Conservation (phyloP, 2,888 invertebrate genomes). For the Muscina levida region DNA sequence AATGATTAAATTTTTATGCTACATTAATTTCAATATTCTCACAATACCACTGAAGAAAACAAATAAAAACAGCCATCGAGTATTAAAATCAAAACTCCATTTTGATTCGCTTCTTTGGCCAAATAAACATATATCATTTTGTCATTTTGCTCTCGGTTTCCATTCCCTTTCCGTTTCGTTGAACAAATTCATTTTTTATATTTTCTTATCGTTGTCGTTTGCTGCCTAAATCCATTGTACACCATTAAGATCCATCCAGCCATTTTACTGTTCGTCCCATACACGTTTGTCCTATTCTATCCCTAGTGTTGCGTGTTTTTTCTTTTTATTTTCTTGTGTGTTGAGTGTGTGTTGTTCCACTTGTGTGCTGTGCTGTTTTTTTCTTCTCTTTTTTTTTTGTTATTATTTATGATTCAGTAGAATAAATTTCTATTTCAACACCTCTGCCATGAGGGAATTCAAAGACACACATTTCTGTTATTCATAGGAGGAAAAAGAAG, state of each 20-base stretch:
- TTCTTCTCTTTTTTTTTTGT: constrained; percentile 51
- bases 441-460: constrained; percentile 66
- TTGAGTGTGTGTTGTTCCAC: too few species aligned
- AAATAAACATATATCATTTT: constrained; percentile 60
- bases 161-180: constrained; percentile 29
- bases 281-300: too few species aligned
- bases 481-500: too few species aligned
- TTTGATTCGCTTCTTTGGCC: constrained; percentile 20
- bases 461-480: background rate
- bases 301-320: too few species aligned
- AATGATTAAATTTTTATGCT: too few species aligned
- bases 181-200: constrained; percentile 52
- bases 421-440: constrained; percentile 66
- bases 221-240: constrained; percentile 49
- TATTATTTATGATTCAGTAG: constrained; percentile 77
- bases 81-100: background rate
- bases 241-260: constrained; percentile 21
- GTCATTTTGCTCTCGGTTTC: constrained; percentile 40
- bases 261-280: too few species aligned
- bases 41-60: too few species aligned
- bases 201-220: constrained; percentile 42
- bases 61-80: background rate
- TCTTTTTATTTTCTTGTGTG: too few species aligned
- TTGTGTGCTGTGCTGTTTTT: too few species aligned
- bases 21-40: too few species aligned